Evolutionary conservation across 1,140 invertebrate genomes (phyloP), one percentile per base, ranked within the genome.

Genomic region (Bombus turneri): DNA sequence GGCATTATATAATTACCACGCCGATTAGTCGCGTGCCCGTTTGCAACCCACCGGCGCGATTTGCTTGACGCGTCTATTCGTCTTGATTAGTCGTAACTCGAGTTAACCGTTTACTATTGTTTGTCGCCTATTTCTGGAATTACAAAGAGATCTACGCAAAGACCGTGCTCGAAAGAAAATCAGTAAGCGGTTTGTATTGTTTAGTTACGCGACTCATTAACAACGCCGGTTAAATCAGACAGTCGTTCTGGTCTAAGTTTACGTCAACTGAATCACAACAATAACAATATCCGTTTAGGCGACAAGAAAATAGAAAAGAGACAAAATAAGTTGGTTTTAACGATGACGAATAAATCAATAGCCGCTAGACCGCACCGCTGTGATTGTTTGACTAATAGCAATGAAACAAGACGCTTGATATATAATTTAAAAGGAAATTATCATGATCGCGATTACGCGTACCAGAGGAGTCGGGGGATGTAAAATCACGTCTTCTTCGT

Each of bases 61-160:
- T 76, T 83, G 22, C 31, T 78, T n/a, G 34, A 43, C 39, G 39
- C 71, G 13, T 25, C 8, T 9, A 13, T 47, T 47, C 25, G 43
- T 25, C 41, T 84, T 79, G 76, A 84, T 84, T 72, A 78, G 28
- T 57, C n/a, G 22, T 47, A 79, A 84, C 39, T 84, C 53, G 75
- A 59, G 39, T 78, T 79, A 84, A 84, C 79, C 53, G 39, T n/a
- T 62, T 25, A 37, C 25, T 31, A 37, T 57, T 47, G 71, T 15
- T 25, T 15, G 39, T n/a, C 13, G 39, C 5, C 13, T 71, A 34
- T 71, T 71, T 41, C 28, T 74, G 2, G n/a, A 75, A 75, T 34
- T 6, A 69, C 37, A 25, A 18, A 22, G n/a, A 39, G 15, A 34
- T 18, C 25, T 43, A 28, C 15, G n/a, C 41, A 9, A 47, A 28